A percentile compares a stretch with the other conserved stretches of the same genome.
phyloP scores from a whole-genome alignment of 2,888 invertebrate genomes.

The Ophraella communa region DNA sequence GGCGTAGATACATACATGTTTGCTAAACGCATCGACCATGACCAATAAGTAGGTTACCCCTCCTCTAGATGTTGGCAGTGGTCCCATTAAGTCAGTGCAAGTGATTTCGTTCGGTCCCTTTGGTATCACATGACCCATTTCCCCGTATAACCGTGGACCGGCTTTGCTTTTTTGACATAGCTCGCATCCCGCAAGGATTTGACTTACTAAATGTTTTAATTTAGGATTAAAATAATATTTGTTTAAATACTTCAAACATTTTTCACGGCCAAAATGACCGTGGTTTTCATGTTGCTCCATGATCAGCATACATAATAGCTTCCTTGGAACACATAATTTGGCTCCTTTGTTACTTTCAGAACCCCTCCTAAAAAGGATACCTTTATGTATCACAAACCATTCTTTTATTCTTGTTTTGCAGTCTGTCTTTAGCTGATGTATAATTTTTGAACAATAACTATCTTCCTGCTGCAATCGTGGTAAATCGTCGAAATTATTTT shows the following conservation, averaged over 20 bases:
- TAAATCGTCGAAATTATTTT: background rate
- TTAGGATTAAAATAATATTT: slow-evolving; percentile 11
- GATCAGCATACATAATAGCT: background rate
- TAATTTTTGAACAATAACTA: background rate
- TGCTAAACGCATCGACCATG: slow-evolving; percentile 15
- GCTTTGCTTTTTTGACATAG: slow-evolving; percentile 20
- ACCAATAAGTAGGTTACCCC: too few relatives aligned
- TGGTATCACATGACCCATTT: slow-evolving; percentile 3
- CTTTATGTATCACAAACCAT: background rate
- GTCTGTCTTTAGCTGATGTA: background rate
- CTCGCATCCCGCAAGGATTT: slow-evolving; percentile 10
- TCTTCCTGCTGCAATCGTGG: background rate
- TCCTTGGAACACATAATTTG: slow-evolving; percentile 10
- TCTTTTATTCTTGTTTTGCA: too few relatives aligned
- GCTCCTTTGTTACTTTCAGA: background rate
- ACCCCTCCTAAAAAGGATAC: slow-evolving; percentile 1
- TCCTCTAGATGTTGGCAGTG: too few relatives aligned
- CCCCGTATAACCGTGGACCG: background rate
- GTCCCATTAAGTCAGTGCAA: slow-evolving; percentile 16
- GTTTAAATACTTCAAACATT: background rate
- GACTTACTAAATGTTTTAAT: background rate
- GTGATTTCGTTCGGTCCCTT: background rate
- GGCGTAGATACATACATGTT: slow-evolving; percentile 8
- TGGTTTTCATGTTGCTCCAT: slow-evolving; percentile 13
- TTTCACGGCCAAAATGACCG: slow-evolving; percentile 24